A percentile compares a stretch with the other conserved stretches of the same genome.
These are phyloP conservation scores for Vipera latastei DNA, from an alignment of 2,797 vertebrate genomes.

Conservation along the genomic window DNA sequence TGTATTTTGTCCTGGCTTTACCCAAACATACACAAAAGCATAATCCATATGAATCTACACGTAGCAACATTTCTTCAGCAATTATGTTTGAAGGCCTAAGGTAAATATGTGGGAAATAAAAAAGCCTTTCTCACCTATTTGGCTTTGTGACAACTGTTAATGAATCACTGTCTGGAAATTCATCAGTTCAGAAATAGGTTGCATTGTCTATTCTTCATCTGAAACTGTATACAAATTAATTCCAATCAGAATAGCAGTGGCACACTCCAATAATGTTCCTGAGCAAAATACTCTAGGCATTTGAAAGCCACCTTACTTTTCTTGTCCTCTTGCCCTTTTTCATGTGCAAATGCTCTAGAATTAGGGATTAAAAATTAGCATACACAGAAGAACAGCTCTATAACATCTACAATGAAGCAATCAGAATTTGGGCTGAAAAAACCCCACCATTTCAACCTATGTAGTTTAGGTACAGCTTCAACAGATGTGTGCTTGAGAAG, in stretches of 20 bases:
- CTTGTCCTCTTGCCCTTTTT: not conserved
- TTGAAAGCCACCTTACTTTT: not conserved
- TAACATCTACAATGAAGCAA: not conserved
- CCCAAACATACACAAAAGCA: not conserved
- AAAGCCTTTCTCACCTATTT: slow-evolving; percentile 16
- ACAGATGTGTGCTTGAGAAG: not conserved
- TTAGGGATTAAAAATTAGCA: not conserved
- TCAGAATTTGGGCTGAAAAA: not conserved
- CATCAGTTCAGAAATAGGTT: slow-evolving; percentile 1
- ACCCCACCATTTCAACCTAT: not conserved
- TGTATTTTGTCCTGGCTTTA: not conserved
- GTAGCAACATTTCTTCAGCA: slow-evolving; percentile 23
- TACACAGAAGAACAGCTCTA: not conserved
- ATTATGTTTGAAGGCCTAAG: slow-evolving; percentile 21
- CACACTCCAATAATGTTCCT: not conserved
- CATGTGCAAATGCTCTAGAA: not conserved
- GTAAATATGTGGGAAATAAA: slow-evolving; percentile 19
- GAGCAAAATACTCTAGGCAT: not conserved
- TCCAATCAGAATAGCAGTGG: not conserved
- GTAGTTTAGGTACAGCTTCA: not conserved
- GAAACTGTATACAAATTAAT: not conserved
- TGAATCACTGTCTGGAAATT: slow-evolving; percentile 44
- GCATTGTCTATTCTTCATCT: slow-evolving; percentile 11
- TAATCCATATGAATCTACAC: slow-evolving; percentile 19
- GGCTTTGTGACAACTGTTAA: slow-evolving; percentile 26